A percentile compares a stretch with the other conserved stretches of the same genome.
These are phyloP conservation scores for Salvelinus sp. DNA, from an alignment of 2,113 vertebrate genomes.

Conservation along the genomic window DNA sequence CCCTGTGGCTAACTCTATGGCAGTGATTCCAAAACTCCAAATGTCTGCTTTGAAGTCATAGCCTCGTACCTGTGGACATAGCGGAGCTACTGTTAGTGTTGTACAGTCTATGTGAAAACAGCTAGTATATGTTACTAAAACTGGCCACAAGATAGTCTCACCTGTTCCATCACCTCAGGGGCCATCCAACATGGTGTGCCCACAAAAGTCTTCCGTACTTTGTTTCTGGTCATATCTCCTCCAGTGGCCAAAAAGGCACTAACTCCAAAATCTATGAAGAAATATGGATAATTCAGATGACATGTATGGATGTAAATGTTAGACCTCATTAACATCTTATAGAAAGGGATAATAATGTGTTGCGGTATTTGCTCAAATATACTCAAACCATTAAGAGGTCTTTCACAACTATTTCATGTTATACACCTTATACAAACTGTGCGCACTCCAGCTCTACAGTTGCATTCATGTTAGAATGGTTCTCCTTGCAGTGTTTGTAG, in stretches of 20 bases:
- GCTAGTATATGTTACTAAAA: background rate
- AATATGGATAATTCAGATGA: background rate
- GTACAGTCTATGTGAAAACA: background rate
- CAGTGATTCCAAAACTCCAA: slow-evolving; percentile 99
- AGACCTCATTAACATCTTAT: no score
- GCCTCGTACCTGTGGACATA: slow-evolving; percentile 85
- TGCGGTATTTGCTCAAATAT: no score
- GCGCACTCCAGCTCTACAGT: background rate
- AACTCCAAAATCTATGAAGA: slow-evolving; percentile 90
- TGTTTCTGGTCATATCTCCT: slow-evolving; percentile 96
- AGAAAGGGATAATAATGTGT: background rate
- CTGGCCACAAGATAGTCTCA: slow-evolving; percentile 51
- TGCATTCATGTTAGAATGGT: background rate
- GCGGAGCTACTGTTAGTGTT: background rate
- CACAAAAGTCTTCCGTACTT: slow-evolving; percentile 98
- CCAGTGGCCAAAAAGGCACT: slow-evolving; percentile 96
- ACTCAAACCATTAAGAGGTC: no score
- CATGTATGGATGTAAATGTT: background rate
- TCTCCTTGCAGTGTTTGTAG: background rate
- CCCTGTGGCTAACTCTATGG: slow-evolving; percentile 95
- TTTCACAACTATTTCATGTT: no score
- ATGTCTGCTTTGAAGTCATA: slow-evolving; percentile 99
- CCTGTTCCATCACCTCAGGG: slow-evolving; percentile 99
- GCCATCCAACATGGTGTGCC: slow-evolving; percentile 99
- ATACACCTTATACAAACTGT: background rate